phyloP scores from a whole-genome alignment of 1,140 invertebrate species.

The Drosophila punjabiensis region DNA sequence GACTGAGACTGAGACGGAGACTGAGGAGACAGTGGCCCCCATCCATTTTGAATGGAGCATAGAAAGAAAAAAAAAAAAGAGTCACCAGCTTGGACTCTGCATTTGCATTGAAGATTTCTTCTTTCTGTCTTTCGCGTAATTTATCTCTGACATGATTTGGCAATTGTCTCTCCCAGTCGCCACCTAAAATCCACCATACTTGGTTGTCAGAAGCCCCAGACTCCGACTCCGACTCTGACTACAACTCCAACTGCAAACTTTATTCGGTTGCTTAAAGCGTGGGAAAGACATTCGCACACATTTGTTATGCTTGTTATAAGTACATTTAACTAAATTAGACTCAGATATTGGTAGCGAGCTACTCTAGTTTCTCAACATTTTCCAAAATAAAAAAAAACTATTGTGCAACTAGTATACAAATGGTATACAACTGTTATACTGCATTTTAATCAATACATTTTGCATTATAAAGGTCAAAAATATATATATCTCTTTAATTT shows the following conservation, averaged over 20 bases:
- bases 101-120: conserved; percentile 58
- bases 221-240: neutral
- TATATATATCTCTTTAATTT: neutral
- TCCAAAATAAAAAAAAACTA: no score
- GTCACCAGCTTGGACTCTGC: conserved; percentile 27
- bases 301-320: conserved; percentile 47
- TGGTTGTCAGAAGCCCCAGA: conserved; percentile 38
- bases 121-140: conserved; percentile 60
- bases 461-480: no score
- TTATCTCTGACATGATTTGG: conserved; percentile 67
- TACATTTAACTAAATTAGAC: conserved; percentile 46
- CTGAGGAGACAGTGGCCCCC: conserved; percentile 38
- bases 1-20: conserved; percentile 3
- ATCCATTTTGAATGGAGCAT: conserved; percentile 46
- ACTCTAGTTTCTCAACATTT: conserved; percentile 12
- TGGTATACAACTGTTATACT: neutral
- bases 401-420: neutral
- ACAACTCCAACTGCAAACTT: conserved; percentile 8
- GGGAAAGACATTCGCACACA: conserved; percentile 55
- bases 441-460: neutral
- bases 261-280: conserved; percentile 64
- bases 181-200: conserved; percentile 23
- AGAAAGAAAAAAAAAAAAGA: conserved; percentile 20
- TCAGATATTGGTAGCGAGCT: conserved; percentile 22
- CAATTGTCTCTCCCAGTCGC: conserved; percentile 25